Evolutionary conservation across 2,113 vertebrate genomes (phyloP).

Genomic region (Coreoperca whiteheadi): DNA sequence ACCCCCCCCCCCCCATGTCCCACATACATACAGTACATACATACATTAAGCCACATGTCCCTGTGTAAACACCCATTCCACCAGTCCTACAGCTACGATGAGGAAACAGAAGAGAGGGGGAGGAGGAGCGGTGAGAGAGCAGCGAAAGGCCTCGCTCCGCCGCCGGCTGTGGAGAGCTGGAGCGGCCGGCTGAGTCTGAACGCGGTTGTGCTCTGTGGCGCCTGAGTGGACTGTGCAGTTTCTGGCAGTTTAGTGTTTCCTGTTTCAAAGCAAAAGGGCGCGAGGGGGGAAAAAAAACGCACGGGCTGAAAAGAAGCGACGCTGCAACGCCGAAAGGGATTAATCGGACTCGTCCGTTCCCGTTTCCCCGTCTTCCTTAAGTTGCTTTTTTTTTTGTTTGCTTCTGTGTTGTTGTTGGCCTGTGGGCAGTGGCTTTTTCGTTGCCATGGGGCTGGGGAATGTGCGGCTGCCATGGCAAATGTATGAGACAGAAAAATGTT

Average conservation of each 20-base stretch:
- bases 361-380: constrained; percentile 4
- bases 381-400: background rate
- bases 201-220: constrained; percentile 80
- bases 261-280: constrained; percentile 62
- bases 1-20: constrained; percentile 42
- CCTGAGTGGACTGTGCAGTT: constrained; percentile 82
- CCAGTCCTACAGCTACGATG: constrained; percentile 67
- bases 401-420: background rate
- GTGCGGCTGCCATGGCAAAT: constrained; percentile 70
- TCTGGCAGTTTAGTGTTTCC: constrained; percentile 82
- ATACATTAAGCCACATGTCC: constrained; percentile 63
- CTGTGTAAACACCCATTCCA: constrained; percentile 74
- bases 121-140: constrained; percentile 45
- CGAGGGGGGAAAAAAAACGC: constrained; percentile 5
- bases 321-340: constrained; percentile 59
- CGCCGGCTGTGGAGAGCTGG: constrained; percentile 66
- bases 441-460: constrained; percentile 57
- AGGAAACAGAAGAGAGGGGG: constrained; percentile 49
- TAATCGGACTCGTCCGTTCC: constrained; percentile 35
- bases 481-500: constrained; percentile 45
- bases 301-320: constrained; percentile 28
- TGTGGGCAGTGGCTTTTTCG: constrained; percentile 43
- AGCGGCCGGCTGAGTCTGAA: constrained; percentile 69
- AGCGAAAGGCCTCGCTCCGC: constrained; percentile 62
- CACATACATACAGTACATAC: constrained; percentile 57